Conservation (phyloP, 2,797 vertebrate genomes). For the Hoplostethus atlanticus region DNA sequence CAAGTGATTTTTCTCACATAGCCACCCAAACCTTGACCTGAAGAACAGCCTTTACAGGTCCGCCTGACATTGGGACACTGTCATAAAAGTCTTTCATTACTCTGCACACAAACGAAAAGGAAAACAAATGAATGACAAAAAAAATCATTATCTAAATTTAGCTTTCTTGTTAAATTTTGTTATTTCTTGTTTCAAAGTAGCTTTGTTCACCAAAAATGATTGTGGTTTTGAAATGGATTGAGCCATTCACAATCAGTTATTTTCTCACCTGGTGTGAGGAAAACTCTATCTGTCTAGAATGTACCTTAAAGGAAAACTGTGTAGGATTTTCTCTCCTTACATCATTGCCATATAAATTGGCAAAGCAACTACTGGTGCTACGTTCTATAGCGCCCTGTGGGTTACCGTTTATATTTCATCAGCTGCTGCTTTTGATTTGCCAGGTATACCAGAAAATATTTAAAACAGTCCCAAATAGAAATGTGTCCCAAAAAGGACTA, state of each 20-base stretch:
- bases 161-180: neutral
- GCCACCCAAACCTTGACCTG: constrained; percentile 80
- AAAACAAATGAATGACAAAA: constrained; percentile 20
- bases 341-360: neutral
- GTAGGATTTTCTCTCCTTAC: neutral
- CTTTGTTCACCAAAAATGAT: neutral
- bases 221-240: constrained; percentile 1
- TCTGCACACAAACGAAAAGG: constrained; percentile 22
- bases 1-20: constrained; percentile 75
- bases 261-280: neutral
- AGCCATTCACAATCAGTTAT: neutral
- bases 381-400: too few relatives aligned
- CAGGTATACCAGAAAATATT: neutral
- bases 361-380: neutral
- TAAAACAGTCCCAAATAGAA: neutral
- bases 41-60: constrained; percentile 70
- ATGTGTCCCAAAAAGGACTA: neutral
- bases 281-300: neutral
- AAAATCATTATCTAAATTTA: constrained; percentile 49
- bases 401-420: neutral
- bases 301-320: neutral
- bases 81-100: constrained; percentile 32
- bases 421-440: neutral
- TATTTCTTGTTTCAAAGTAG: constrained; percentile 21
- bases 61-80: constrained; percentile 40